Evolutionary conservation across 2,113 vertebrate genomes (phyloP), one percentile per base, ranked within the genome.

Genomic region (Hippocampus barbouri): DNA sequence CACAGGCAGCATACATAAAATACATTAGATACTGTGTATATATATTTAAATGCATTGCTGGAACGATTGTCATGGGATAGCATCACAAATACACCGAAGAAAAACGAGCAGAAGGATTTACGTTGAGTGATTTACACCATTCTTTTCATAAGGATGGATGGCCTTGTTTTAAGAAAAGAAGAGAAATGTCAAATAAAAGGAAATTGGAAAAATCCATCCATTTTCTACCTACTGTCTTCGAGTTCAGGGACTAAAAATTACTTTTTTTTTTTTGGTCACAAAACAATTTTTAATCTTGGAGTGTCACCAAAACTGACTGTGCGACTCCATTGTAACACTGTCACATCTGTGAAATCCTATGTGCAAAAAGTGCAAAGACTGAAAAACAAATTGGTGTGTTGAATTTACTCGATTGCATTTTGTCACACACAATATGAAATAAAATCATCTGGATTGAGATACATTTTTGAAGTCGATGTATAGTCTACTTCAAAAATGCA

Each of bases 1-100:
- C 11, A 27, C 20, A 74, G 45, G 23, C 60, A 67, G 56, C 72
- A 75, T 47, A 47, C 23, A 27, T 47, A 79, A 69, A 73, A 79
- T 81, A 74, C 56, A 76, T 56, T 5, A 57, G 8, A 34, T 60
- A 61, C 40, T 38, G 34, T 38, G 57, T 20, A 6, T 77, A 25
- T 40, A 25, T 68, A 61, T 79, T 71, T 69, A 40, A 38, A 64
- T 20, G 45, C 47, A 63, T 62, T 75, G 51, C 34, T 65, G 63
- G 21, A 25, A 56, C 34, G 20, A n/a, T 45, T 72, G 16, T 34
- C 30, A 57, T 59, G 18, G 45, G 60, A 77, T 66, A 57, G 71
- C 71, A 47, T 59, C 16, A 45, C 25, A 15, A 38, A n/a, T 54
- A n/a, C 8, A 30, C 4, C 16, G 16, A 61, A 30, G 27, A 18